Evolutionary conservation across 2,888 invertebrate species (phyloP).

Genomic region (Chymomyza fuscimana): DNA sequence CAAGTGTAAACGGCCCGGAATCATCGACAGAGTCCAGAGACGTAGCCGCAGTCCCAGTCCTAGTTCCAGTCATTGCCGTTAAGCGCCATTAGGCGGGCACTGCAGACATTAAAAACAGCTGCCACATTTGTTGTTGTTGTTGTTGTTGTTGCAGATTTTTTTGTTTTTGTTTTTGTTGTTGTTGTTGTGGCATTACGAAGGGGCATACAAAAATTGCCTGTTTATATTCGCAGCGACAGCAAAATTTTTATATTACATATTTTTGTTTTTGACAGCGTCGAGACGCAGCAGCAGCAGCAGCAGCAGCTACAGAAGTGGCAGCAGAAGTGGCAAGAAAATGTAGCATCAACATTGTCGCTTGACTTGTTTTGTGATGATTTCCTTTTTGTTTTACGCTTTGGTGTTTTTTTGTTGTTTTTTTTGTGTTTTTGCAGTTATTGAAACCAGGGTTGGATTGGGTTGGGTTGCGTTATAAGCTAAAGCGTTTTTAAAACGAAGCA

Average conservation of each 20-base stretch:
- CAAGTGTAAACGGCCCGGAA: constrained; percentile 28
- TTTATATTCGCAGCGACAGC: constrained; percentile 65
- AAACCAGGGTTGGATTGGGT: constrained; percentile 5
- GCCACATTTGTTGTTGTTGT: constrained; percentile 42
- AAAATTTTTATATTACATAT: constrained; percentile 64
- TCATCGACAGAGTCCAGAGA: neutral
- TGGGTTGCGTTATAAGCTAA: neutral
- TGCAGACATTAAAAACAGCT: constrained; percentile 73
- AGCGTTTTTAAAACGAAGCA: neutral
- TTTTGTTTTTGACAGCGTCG: constrained; percentile 72
- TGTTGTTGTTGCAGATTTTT: constrained; percentile 34
- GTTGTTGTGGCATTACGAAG: constrained; percentile 45
- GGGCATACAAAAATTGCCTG: constrained; percentile 67
- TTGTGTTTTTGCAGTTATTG: constrained; percentile 48
- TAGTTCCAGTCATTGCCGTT: constrained; percentile 42
- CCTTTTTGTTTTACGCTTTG: neutral
- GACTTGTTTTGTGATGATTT: constrained; percentile 34
- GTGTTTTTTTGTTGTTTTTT: constrained; percentile 31
- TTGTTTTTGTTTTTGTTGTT: constrained; percentile 20
- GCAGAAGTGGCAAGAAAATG: neutral
- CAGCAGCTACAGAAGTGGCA: neutral
- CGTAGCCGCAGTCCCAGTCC: too few species aligned
- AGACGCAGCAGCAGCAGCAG: constrained; percentile 1
- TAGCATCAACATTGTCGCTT: constrained; percentile 26
- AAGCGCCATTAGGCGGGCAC: constrained; percentile 58